These are phyloP conservation scores for Pleuronectes platessa DNA, from an alignment of 2,113 vertebrate species.

Conservation along the genomic window DNA sequence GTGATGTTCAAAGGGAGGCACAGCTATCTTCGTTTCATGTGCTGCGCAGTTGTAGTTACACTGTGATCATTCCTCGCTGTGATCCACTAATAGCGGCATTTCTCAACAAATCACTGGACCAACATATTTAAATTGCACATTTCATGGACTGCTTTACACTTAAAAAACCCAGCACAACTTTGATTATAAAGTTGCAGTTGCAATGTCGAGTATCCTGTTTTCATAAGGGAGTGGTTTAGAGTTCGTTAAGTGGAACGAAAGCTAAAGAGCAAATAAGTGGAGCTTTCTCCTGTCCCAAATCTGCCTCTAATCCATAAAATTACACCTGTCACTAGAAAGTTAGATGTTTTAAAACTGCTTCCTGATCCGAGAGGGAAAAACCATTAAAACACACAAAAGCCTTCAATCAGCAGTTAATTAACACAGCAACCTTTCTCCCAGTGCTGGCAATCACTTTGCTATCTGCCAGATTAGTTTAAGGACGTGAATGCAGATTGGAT, in stretches of 20 bases:
- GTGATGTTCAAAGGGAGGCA: slow-evolving; percentile 2
- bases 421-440: slow-evolving; percentile 69
- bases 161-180: slow-evolving; percentile 53
- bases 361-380: slow-evolving; percentile 80
- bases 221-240: slow-evolving; percentile 52
- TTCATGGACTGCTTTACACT: slow-evolving; percentile 37
- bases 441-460: slow-evolving; percentile 63
- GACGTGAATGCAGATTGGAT: slow-evolving; percentile 73
- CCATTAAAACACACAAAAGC: slow-evolving; percentile 77
- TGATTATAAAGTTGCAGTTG: slow-evolving; percentile 59
- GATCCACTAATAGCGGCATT: slow-evolving; percentile 48
- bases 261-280: slow-evolving; percentile 67
- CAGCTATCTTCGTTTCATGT: slow-evolving; percentile 36
- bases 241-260: slow-evolving; percentile 59
- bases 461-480: slow-evolving; percentile 81
- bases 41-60: slow-evolving; percentile 28
- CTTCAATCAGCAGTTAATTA: slow-evolving; percentile 83
- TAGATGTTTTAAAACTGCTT: slow-evolving; percentile 84
- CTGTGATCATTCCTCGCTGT: slow-evolving; percentile 46
- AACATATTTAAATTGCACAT: slow-evolving; percentile 53
- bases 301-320: slow-evolving; percentile 86
- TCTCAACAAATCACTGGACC: slow-evolving; percentile 48
- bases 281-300: slow-evolving; percentile 60
- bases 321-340: slow-evolving; percentile 87
- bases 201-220: slow-evolving; percentile 48